phyloP scores from a whole-genome alignment of 2,888 invertebrate genomes.

The Apamea monoglypha region DNA sequence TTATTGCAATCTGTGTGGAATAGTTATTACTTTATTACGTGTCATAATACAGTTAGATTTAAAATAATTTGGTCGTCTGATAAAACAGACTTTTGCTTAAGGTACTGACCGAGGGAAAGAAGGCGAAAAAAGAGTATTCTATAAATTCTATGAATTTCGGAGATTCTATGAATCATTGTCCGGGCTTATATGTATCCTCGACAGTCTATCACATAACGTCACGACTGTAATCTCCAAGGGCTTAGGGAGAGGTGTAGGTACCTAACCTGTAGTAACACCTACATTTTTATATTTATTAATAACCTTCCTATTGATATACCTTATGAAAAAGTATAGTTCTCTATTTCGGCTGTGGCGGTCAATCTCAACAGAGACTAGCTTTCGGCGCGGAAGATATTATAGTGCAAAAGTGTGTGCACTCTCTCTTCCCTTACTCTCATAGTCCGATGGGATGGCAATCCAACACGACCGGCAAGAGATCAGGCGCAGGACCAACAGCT shows the following conservation, averaged over 20 bases:
- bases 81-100: background rate
- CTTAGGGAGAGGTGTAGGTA: background rate
- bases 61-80: background rate
- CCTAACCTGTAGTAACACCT: background rate
- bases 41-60: background rate
- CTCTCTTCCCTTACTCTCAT: too few relatives aligned
- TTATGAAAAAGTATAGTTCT: background rate
- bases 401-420: too few relatives aligned
- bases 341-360: too few relatives aligned
- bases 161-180: background rate
- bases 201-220: background rate
- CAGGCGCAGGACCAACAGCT: too few relatives aligned
- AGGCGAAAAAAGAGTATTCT: background rate
- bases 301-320: background rate
- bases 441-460: too few relatives aligned
- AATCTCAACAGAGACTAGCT: too few relatives aligned
- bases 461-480: too few relatives aligned
- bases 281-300: too few relatives aligned
- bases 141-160: too few relatives aligned
- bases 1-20: slow-evolving; percentile 43
- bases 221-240: background rate
- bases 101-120: background rate
- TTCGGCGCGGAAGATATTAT: too few relatives aligned
- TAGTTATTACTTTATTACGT: slow-evolving; percentile 48
- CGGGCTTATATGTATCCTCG: background rate